These are phyloP conservation scores for Trachurus trachurus DNA, from an alignment of 2,797 vertebrate genomes.

Conservation along the genomic window DNA sequence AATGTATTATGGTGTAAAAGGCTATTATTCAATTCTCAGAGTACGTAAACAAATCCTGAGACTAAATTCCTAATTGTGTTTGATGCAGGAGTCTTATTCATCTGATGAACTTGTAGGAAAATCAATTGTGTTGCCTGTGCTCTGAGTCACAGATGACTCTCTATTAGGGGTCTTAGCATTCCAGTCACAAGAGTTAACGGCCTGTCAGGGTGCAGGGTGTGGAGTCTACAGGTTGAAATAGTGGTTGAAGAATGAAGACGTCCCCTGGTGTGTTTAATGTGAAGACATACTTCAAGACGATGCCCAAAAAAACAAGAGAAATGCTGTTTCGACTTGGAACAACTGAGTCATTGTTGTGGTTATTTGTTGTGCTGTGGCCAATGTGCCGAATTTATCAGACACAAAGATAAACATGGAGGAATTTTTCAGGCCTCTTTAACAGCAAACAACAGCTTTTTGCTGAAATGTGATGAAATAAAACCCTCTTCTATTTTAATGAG, in stretches of 20 bases:
- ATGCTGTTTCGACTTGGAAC: not conserved
- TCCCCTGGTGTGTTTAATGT: not conserved
- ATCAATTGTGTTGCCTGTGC: not conserved
- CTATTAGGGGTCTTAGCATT: not conserved
- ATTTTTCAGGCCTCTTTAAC: not conserved
- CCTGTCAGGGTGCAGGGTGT: not conserved
- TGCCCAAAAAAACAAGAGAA: not conserved
- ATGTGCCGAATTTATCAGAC: not conserved
- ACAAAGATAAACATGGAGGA: not conserved
- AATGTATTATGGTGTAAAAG: not conserved
- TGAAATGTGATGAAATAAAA: too few species aligned
- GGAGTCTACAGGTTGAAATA: not conserved
- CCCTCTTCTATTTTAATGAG: not conserved
- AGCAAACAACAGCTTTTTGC: not conserved
- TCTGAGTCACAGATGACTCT: not conserved
- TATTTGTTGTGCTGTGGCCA: not conserved
- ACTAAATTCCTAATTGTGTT: conserved; percentile 18
- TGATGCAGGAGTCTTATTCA: not conserved
- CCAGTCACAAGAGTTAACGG: not conserved
- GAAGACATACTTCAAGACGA: not conserved
- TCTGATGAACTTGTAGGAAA: conserved; percentile 7
- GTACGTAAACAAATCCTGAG: not conserved
- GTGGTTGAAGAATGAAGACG: not conserved
- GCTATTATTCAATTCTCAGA: not conserved
- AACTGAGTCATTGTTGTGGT: not conserved